Conservation (phyloP, 2,888 invertebrate genomes). For the Sepioteuthis lessoniana region DNA sequence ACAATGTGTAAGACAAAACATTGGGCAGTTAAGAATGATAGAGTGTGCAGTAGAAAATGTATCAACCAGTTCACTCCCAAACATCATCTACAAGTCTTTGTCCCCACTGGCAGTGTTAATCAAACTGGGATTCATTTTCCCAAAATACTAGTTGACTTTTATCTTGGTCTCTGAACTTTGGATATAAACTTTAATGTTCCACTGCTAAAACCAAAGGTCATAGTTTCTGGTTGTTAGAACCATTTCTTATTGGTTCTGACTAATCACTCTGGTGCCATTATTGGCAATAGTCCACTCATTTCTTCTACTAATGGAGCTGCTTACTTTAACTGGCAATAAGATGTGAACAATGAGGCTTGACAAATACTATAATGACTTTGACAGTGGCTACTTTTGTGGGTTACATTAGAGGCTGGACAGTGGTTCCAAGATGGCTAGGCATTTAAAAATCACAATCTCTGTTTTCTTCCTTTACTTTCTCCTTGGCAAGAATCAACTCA, state of each 20-base stretch:
- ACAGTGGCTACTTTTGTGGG: neutral
- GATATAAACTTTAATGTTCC: conserved; percentile 33
- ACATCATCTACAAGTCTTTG: neutral
- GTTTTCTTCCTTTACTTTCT: neutral
- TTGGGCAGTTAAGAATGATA: neutral
- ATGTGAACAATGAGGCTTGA: conserved; percentile 33
- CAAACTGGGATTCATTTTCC: neutral
- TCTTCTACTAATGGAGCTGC: neutral
- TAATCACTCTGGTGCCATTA: neutral
- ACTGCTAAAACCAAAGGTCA: neutral
- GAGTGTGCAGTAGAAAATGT: neutral
- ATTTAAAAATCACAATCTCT: neutral
- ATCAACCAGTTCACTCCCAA: neutral
- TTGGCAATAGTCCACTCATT: conserved; percentile 33
- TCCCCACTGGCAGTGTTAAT: conserved; percentile 17
- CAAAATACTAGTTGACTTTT: neutral
- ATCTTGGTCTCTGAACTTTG: neutral
- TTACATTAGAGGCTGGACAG: neutral
- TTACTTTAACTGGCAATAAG: neutral
- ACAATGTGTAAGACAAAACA: neutral
- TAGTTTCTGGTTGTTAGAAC: neutral
- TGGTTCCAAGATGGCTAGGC: neutral
- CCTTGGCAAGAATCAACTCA: too few relatives aligned
- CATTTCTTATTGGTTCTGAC: neutral
- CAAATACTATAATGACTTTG: conserved; percentile 3